phyloP scores from a whole-genome alignment of 53 echinoderm and acorn worm genomes.

The Apostichopus leukothele region DNA sequence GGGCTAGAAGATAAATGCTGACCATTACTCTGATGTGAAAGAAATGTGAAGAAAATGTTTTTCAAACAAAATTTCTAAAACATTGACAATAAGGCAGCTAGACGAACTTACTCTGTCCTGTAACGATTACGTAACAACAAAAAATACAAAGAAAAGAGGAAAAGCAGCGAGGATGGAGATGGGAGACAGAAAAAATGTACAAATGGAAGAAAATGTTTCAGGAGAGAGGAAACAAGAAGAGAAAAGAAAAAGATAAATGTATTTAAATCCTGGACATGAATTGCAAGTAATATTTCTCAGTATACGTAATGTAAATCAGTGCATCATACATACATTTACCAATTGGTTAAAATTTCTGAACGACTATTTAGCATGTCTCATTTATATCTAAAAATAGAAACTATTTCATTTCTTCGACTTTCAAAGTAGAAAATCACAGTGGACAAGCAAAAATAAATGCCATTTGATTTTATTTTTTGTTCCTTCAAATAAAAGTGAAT shows the following conservation, averaged over 20 bases:
- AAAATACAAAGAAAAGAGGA: neutral
- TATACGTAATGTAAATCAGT: neutral
- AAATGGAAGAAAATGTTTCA: no score
- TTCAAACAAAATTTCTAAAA: neutral
- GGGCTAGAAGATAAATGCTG: neutral
- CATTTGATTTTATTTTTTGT: no score
- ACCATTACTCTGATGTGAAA: neutral
- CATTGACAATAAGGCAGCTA: neutral
- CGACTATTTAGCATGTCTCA: no score
- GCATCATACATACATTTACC: neutral
- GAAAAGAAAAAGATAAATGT: neutral
- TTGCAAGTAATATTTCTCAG: neutral
- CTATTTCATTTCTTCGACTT: no score
- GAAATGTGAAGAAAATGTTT: no score
- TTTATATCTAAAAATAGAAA: no score
- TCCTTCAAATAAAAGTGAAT: no score
- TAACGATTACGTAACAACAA: neutral
- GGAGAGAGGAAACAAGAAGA: neutral
- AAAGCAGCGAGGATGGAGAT: neutral
- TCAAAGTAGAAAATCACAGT: no score
- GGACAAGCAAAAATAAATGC: no score
- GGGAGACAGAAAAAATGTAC: neutral
- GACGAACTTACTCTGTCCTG: constrained; percentile 26
- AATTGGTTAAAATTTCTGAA: no score
- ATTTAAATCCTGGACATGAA: neutral